A percentile compares a stretch with the other conserved stretches of the same genome.
Conservation (phyloP, 35 echinoderm and acorn worm genomes). For the Ptychodera flava region DNA sequence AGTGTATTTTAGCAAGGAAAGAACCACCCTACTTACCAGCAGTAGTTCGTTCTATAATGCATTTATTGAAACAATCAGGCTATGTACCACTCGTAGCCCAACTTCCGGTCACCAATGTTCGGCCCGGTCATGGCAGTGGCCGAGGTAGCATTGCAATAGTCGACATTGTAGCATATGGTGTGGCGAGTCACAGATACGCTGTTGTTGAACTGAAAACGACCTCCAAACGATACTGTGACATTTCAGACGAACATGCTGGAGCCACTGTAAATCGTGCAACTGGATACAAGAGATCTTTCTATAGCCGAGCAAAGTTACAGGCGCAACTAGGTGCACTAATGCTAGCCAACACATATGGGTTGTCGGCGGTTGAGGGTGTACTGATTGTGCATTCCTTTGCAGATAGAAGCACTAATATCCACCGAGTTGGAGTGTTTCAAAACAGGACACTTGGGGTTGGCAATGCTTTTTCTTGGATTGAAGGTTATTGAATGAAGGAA, state of each 20-base stretch:
- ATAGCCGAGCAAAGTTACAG: background rate
- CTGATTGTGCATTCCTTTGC: too few relatives aligned
- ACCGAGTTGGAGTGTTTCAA: too few relatives aligned
- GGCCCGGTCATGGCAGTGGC: background rate
- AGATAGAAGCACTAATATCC: too few relatives aligned
- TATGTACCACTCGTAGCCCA: background rate
- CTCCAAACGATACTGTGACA: background rate
- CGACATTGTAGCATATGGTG: background rate
- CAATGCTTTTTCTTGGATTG: background rate
- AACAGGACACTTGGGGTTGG: too few relatives aligned
- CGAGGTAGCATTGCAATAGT: background rate
- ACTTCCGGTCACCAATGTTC: background rate
- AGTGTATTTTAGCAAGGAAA: background rate
- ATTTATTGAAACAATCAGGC: background rate
- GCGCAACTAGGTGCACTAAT: constrained; percentile 4
- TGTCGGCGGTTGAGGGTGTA: background rate
- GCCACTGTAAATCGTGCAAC: background rate
- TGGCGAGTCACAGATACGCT: background rate
- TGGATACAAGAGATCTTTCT: background rate
- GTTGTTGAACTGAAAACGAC: constrained; percentile 4
- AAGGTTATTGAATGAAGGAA: background rate
- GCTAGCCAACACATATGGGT: background rate
- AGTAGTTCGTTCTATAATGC: too few relatives aligned
- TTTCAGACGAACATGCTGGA: background rate
- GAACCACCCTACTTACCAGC: too few relatives aligned